phyloP scores from a whole-genome alignment of 2,797 vertebrate genomes.

The Anguilla megastoma region DNA sequence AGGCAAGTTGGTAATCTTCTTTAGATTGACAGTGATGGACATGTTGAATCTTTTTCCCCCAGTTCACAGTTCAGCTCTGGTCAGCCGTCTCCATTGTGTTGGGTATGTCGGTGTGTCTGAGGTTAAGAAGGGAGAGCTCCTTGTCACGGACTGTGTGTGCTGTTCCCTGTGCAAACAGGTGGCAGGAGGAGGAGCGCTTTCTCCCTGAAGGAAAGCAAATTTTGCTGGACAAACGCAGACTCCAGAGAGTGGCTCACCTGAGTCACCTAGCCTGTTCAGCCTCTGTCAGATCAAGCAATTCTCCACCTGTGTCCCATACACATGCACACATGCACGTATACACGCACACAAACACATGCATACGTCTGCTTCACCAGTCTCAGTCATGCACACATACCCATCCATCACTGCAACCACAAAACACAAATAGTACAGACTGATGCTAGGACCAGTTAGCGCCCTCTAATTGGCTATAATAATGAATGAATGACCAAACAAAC shows the following conservation, averaged over 20 bases:
- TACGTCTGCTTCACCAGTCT: background rate
- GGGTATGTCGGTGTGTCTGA: background rate
- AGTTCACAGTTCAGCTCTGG: background rate
- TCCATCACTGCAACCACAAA: no score
- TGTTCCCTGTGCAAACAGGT: slow-evolving; percentile 29
- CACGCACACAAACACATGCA: background rate
- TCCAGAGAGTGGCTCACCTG: background rate
- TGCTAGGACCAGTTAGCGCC: no score
- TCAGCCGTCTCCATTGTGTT: background rate
- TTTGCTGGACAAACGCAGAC: background rate
- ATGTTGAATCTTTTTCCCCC: slow-evolving; percentile 56
- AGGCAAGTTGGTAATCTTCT: slow-evolving; percentile 76
- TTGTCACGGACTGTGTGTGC: background rate
- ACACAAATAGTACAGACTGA: no score
- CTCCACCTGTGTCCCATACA: background rate
- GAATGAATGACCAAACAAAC: no score
- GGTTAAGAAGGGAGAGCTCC: background rate
- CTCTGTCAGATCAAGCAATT: slow-evolving; percentile 6
- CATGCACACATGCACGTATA: background rate
- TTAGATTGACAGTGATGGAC: slow-evolving; percentile 81
- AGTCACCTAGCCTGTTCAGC: slow-evolving; percentile 69
- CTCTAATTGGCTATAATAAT: no score
- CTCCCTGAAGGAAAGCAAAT: background rate
- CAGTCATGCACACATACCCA: background rate
- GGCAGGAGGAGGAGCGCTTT: background rate